These are phyloP conservation scores for Camelus dromedarius DNA, from an alignment of 2,113 vertebrate genomes.

Conservation along the genomic window DNA sequence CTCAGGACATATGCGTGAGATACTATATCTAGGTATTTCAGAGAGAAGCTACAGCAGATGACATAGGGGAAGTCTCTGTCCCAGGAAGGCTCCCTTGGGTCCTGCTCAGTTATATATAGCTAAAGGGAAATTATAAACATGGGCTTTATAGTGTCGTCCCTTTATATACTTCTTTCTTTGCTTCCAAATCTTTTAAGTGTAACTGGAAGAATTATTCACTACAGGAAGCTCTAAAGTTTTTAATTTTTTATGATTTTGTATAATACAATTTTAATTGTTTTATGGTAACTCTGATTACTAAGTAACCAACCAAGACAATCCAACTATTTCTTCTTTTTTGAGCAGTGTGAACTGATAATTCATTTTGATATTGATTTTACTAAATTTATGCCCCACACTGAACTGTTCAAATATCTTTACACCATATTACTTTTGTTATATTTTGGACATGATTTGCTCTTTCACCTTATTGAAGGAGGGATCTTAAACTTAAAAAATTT, in stretches of 20 bases:
- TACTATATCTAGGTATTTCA: too few relatives aligned
- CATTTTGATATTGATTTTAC: not conserved
- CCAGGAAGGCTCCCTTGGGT: too few relatives aligned
- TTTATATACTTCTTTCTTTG: not conserved
- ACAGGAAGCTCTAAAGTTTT: not conserved
- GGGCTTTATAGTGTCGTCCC: not conserved
- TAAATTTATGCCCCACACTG: not conserved
- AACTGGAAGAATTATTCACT: not conserved
- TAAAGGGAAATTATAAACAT: slow-evolving; percentile 11
- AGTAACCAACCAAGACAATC: not conserved
- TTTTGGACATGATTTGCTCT: not conserved
- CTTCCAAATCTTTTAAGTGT: not conserved
- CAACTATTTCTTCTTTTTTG: not conserved
- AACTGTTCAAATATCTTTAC: not conserved
- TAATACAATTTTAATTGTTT: not conserved
- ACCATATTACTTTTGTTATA: not conserved
- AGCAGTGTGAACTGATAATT: not conserved
- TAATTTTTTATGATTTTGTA: not conserved
- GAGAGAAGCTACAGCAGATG: too few relatives aligned
- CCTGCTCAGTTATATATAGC: too few relatives aligned
- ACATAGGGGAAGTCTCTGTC: too few relatives aligned
- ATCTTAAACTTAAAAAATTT: not conserved
- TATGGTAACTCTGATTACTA: not conserved
- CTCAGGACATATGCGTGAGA: too few relatives aligned
- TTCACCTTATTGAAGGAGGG: not conserved